These are phyloP conservation scores for Unio pictorum DNA, from an alignment of 2,888 invertebrate genomes.

Conservation along the genomic window DNA sequence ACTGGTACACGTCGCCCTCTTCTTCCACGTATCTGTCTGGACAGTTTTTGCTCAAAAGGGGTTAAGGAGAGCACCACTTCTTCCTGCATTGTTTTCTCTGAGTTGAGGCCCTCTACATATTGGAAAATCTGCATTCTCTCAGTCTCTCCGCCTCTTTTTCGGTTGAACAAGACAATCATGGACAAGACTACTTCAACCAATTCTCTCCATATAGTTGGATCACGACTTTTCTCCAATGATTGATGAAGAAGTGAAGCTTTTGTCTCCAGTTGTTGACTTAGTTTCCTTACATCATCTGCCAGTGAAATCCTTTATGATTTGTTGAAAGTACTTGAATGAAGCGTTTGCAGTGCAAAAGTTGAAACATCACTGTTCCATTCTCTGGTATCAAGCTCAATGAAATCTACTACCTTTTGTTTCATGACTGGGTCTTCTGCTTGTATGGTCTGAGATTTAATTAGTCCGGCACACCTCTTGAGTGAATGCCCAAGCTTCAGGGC, in stretches of 20 bases:
- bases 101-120: constrained; percentile 11
- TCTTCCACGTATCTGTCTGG: too few species aligned
- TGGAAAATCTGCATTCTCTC: constrained; percentile 13
- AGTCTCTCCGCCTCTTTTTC: constrained; percentile 11
- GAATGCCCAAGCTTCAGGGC: constrained; percentile 11
- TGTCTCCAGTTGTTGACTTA: constrained; percentile 5
- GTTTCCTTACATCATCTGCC: constrained; percentile 11
- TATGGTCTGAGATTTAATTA: background rate
- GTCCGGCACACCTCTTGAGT: constrained; percentile 6
- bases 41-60: too few species aligned
- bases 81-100: too few species aligned
- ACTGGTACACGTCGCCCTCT: too few species aligned
- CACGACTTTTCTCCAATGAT: too few species aligned
- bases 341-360: constrained; percentile 6
- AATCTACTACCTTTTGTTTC: constrained; percentile 2
- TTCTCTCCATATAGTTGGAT: constrained; percentile 1
- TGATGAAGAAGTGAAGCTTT: too few species aligned
- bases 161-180: constrained; percentile 16
- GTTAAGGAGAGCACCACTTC: too few species aligned
- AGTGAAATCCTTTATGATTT: constrained; percentile 6
- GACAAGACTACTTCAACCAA: constrained; percentile 6
- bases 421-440: background rate
- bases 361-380: constrained; percentile 13
- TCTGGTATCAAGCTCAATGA: constrained; percentile 6
- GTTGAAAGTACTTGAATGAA: constrained; percentile 7